A percentile compares a stretch with the other conserved stretches of the same genome.
These are phyloP conservation scores for Rhinoderma darwinii DNA, from an alignment of 2,113 vertebrate species.

Conservation along the genomic window DNA sequence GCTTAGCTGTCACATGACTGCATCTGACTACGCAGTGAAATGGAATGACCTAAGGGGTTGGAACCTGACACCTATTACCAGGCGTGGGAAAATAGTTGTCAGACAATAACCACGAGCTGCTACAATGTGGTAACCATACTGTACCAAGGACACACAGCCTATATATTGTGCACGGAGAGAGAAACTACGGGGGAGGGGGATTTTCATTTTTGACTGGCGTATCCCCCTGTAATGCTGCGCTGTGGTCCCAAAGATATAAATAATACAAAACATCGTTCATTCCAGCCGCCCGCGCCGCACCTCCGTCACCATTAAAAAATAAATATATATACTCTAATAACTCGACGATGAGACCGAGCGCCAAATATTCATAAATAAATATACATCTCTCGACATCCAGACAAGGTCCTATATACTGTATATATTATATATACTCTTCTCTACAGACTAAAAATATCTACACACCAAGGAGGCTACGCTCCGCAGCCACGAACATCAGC, in stretches of 20 bases:
- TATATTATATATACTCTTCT: background rate
- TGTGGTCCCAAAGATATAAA: background rate
- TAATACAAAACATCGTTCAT: background rate
- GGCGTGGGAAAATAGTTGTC: background rate
- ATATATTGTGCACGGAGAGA: no score
- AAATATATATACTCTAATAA: background rate
- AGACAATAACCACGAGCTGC: background rate
- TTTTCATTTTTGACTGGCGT: background rate
- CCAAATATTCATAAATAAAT: conserved; percentile 21
- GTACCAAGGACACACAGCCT: background rate
- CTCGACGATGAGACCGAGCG: background rate
- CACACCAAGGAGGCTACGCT: background rate
- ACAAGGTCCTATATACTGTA: background rate
- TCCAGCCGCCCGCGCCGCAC: background rate
- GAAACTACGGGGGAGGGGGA: background rate
- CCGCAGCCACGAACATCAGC: background rate
- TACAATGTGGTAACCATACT: background rate
- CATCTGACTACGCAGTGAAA: background rate
- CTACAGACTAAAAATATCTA: conserved; percentile 14
- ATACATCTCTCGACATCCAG: background rate
- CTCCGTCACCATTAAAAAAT: background rate
- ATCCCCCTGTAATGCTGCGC: background rate
- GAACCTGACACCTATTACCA: background rate
- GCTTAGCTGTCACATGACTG: background rate
- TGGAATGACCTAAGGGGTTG: background rate